A percentile compares a stretch with the other conserved stretches of the same genome.
Evolutionary conservation across 2,888 invertebrate species (phyloP).

Genomic region (Danaus chrysippus): DNA sequence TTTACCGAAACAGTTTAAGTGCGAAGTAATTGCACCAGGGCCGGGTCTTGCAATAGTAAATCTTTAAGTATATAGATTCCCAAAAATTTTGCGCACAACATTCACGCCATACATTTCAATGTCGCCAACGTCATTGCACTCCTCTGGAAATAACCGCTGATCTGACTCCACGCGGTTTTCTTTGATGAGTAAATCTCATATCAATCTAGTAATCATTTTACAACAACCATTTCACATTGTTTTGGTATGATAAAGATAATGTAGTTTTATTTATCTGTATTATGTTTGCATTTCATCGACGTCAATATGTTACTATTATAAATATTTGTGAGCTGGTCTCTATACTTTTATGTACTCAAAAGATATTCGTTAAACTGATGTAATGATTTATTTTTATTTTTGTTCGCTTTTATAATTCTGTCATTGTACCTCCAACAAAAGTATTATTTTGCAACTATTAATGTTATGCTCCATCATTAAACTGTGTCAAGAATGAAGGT

Average conservation of each 20-base stretch:
- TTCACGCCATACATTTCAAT: conserved; percentile 40
- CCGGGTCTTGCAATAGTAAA: conserved; percentile 72
- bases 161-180: conserved; percentile 29
- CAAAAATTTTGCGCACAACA: conserved; percentile 59
- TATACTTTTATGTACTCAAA: conserved; percentile 71
- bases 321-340: conserved; percentile 72
- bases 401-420: conserved; percentile 36
- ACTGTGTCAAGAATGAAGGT: conserved; percentile 60
- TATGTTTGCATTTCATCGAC: conserved; percentile 68
- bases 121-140: conserved; percentile 39
- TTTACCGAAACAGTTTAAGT: conserved; percentile 42
- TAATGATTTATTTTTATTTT: conserved; percentile 48
- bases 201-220: conserved; percentile 17
- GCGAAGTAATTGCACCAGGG: conserved; percentile 50
- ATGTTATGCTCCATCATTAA: conserved; percentile 50
- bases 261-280: conserved; percentile 57
- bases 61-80: conserved; percentile 47
- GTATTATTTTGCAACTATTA: conserved; percentile 47
- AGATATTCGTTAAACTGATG: conserved; percentile 56
- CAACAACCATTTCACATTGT: conserved; percentile 26
- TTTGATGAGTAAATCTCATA: conserved; percentile 17
- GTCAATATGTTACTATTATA: conserved; percentile 47
- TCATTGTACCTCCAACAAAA: conserved; percentile 41
- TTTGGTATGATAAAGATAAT: conserved; percentile 31
- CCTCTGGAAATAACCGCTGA: conserved; percentile 21